Percentiles rank a stretch among this genome's conserved stretches.
phyloP scores from a whole-genome alignment of 1,140 invertebrate genomes.

The Scaptodrosophila lebanonensis region DNA sequence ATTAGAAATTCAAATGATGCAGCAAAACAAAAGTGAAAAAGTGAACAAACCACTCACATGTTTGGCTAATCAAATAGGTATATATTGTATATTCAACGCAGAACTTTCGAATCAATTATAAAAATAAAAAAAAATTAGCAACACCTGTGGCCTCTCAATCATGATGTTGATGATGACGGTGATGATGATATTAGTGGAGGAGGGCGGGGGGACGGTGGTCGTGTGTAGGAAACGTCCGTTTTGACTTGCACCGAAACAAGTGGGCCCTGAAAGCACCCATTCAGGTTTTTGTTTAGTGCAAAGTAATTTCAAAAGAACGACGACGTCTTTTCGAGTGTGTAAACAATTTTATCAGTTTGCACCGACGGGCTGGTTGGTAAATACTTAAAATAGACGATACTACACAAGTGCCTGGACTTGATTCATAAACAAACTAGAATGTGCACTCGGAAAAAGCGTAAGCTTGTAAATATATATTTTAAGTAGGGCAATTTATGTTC shows the following conservation, averaged over 20 bases:
- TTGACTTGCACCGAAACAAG: conserved; percentile 22
- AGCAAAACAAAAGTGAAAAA: conserved; percentile 34
- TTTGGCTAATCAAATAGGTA: conserved; percentile 11
- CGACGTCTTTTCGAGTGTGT: conserved; percentile 42
- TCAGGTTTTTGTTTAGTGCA: conserved; percentile 34
- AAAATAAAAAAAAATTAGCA: no score
- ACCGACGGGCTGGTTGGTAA: conserved; percentile 13
- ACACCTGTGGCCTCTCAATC: conserved; percentile 47
- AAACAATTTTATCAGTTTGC: conserved; percentile 64
- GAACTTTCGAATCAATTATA: no score
- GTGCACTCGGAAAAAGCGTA: no score
- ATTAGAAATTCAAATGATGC: conserved; percentile 70
- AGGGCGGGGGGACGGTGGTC: no score
- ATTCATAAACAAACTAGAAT: no score
- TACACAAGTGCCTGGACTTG: no score
- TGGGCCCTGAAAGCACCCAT: conserved; percentile 7
- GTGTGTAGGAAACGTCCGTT: no score
- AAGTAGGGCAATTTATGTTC: no score
- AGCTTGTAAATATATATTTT: no score
- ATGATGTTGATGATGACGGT: no score
- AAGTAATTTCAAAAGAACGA: conserved; percentile 50
- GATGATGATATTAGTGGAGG: no score
- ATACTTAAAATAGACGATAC: conserved; percentile 47
- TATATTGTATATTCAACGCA: no score
- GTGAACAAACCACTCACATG: conserved; percentile 34